Conservation (phyloP, 53 echinoderm and acorn worm genomes). For the Paelopatides confundens region DNA sequence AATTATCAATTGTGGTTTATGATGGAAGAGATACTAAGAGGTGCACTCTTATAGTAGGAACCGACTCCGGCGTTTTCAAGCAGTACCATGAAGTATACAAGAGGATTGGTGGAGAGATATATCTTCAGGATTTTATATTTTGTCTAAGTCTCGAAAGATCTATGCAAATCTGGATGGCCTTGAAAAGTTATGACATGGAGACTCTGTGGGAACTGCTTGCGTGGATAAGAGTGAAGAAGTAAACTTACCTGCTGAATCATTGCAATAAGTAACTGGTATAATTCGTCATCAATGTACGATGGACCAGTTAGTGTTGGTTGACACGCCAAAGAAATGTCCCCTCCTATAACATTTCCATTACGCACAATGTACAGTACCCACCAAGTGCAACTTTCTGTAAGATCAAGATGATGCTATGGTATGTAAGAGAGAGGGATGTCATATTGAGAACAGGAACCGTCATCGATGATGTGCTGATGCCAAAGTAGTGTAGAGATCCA, state of each 20-base stretch:
- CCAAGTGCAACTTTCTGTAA: not conserved
- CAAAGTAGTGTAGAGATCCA: not conserved
- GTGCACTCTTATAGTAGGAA: slow-evolving; percentile 45
- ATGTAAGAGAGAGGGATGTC: not conserved
- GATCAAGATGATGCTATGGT: not conserved
- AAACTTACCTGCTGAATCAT: not conserved
- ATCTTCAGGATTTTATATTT: not conserved
- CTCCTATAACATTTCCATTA: not conserved
- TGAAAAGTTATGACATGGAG: not conserved
- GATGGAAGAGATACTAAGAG: not conserved
- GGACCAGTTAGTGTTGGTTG: not conserved
- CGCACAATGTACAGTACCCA: not conserved
- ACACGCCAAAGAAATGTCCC: not conserved
- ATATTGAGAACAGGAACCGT: not conserved
- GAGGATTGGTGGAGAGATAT: not conserved
- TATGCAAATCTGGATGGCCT: not conserved
- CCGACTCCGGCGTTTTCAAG: slow-evolving; percentile 65
- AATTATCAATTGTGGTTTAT: slow-evolving; percentile 46
- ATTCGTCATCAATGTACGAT: not conserved
- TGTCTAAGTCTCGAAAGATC: not conserved
- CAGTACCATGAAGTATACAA: slow-evolving; percentile 43
- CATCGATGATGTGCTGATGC: not conserved
- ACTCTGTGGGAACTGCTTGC: not conserved
- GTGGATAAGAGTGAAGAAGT: not conserved
- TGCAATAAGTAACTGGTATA: not conserved